Evolutionary conservation across 1,140 invertebrate species (phyloP), one percentile per base, ranked within the genome.

Genomic region (Meloidogyne hapla): DNA sequence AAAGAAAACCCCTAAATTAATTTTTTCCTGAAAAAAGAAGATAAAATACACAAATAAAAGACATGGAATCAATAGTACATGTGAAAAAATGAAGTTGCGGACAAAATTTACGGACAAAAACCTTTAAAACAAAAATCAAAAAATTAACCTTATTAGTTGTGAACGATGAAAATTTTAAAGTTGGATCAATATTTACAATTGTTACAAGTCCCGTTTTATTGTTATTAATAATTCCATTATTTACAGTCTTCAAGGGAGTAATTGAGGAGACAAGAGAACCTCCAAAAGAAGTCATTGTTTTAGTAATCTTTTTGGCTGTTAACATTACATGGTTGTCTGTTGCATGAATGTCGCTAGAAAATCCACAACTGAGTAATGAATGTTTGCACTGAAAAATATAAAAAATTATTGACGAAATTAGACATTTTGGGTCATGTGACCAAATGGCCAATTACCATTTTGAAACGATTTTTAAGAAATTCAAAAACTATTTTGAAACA

Each of bases 231-330:
- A n/a, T n/a, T n/a, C 18, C 18, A 56, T 56, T 56, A 56, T 56
- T 56, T 56, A 56, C 48, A 77, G 21, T 75, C 9, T 66, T 80
- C 33, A 25, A 66, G 9, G 40, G 64, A 23, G 64, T 26, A 74
- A 48, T 65, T 81, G 75, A 83, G 79, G 83, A 77, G 28, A 93
- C 94, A 18, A 98, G 93, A 38, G 92, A 94, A 88, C 96, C 95
- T n/a, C 94, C 93, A 75, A 98, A 90, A 68, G 94, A 94, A 3
- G 88, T 89, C 77, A 90, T 83, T 56, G 89, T 90, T 83, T 90
- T 90, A 48, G 88, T 86, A 26, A 90, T 56, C 18, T 56, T 56
- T 56, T 56, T 56, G 18, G 48, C 48, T 6, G 48, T 56, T 56
- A 56, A 21, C 48, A 56, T 56, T n/a, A 56, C 48, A n/a, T 56